These are phyloP conservation scores for Herpetotheres cachinnans DNA, from an alignment of 2,113 vertebrate genomes.

Conservation along the genomic window DNA sequence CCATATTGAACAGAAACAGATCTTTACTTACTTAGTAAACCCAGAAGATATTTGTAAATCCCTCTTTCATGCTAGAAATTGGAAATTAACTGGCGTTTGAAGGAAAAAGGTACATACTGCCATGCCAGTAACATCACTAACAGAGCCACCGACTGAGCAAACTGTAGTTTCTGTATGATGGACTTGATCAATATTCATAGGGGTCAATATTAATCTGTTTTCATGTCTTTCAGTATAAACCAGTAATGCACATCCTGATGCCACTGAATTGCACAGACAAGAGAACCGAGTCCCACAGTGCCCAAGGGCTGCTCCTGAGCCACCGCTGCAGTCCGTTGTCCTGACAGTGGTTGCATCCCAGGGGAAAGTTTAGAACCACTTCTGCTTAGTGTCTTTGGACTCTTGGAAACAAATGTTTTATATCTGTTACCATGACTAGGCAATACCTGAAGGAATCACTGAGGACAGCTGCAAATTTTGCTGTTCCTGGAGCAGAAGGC, in stretches of 20 bases:
- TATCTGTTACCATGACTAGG: not conserved
- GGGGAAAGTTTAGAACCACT: not conserved
- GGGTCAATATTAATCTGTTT: not conserved
- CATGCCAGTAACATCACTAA: not conserved
- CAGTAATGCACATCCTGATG: not conserved
- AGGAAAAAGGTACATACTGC: not conserved
- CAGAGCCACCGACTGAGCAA: not conserved
- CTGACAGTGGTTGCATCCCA: not conserved
- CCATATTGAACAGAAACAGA: not conserved
- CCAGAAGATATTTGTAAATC: not conserved
- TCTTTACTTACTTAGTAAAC: not conserved
- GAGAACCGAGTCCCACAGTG: not conserved
- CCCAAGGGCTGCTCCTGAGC: not conserved
- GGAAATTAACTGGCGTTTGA: not conserved
- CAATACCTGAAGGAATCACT: not conserved
- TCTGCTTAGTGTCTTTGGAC: not conserved
- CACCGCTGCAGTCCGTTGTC: fast-evolving
- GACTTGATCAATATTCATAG: not conserved
- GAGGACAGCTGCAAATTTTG: not conserved
- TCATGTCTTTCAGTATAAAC: not conserved
- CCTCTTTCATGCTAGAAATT: not conserved
- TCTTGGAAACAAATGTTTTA: not conserved
- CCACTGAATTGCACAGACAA: not conserved
- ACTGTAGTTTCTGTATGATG: not conserved
- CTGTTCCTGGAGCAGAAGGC: not conserved